Evolutionary conservation across 30 jellyfish, hydroid and myxozoan genomes (phyloP).

Genomic region (Morbakka virulenta): DNA sequence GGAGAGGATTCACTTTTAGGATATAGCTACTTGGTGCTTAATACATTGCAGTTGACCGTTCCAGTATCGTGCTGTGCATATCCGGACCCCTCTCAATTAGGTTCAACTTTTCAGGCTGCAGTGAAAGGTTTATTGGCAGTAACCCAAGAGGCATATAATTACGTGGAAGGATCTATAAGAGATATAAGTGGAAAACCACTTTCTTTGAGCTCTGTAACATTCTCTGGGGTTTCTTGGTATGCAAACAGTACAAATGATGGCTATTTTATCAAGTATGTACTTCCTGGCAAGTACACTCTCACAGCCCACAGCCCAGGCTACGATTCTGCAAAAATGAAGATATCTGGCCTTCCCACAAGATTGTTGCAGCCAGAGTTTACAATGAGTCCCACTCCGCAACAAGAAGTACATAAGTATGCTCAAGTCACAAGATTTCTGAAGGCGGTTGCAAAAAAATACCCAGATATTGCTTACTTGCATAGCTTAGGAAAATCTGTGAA

Average conservation of each 20-base stretch:
- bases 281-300: conserved; percentile 78
- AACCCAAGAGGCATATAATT: conserved; percentile 73
- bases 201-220: conserved; percentile 48
- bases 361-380: conserved; percentile 46
- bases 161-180: conserved; percentile 67
- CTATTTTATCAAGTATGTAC: conserved; percentile 66
- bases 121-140: conserved; percentile 61
- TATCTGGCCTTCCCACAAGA: background rate
- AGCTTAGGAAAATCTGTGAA: conserved; percentile 88
- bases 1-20: conserved; percentile 39
- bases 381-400: conserved; percentile 46
- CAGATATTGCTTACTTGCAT: conserved; percentile 68
- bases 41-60: conserved; percentile 62
- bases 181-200: conserved; percentile 40
- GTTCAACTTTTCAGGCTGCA: conserved; percentile 72
- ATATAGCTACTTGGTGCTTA: conserved; percentile 53
- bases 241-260: conserved; percentile 70
- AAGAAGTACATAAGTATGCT: conserved; percentile 50
- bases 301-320: conserved; percentile 64
- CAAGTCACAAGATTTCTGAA: conserved; percentile 42
- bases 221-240: conserved; percentile 36
- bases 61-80: conserved; percentile 85
- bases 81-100: conserved; percentile 71
- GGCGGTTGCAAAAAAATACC: conserved; percentile 50
- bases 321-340: conserved; percentile 38